Base-by-base conservation (phyloP, 2,888 invertebrate species). In the Harpalus rufipes region DNA sequence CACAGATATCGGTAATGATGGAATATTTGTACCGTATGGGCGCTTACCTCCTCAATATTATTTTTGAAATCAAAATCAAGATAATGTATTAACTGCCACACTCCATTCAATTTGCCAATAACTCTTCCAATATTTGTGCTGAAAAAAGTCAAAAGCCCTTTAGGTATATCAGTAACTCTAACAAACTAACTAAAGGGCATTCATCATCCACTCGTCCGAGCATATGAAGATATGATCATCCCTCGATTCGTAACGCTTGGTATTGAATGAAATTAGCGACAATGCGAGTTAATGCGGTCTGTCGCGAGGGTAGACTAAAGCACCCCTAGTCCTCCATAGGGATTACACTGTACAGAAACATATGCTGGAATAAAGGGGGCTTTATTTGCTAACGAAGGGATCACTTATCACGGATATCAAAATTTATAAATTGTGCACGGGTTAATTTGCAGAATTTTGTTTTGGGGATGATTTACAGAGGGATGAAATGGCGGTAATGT, bases 321-420 rank as follows among this genome's bases (percentile, higher is more conserved):
- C 72, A 18, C 72, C 72, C 10, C 41, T 65, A 25, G n/a, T 68
- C 68, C 14, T 39, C 68, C 32, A 21, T 10, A 41, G 18, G 72
- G 59, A 58, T 56, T 83, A 83, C 44, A 51, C 76, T 10, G 32
- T 5, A 32, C 32, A 32, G 83, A 59, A 82, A 82, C 82, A 82
- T 82, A 82, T 82, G 82, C 56, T 25, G 39, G 32, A 32, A 32
- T 58, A 56, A 51, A 72, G 72, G 58, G 44, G 18, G 25, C 72
- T 44, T 74, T 74, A 74, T 74, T 74, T 74, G 72, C 72, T 74
- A 74, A 74, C 72, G 78, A 79, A 56, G 79, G 58, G 61, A 81
- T 81, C 65, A 65, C 81, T 81, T 81, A 81, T 81, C 81, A 81
- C 51, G 81, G 81, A 81, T 81, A 81, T 81, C 81, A 81, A 81